phyloP scores from a whole-genome alignment of 2,113 vertebrate species.

The Synodontis membranacea region DNA sequence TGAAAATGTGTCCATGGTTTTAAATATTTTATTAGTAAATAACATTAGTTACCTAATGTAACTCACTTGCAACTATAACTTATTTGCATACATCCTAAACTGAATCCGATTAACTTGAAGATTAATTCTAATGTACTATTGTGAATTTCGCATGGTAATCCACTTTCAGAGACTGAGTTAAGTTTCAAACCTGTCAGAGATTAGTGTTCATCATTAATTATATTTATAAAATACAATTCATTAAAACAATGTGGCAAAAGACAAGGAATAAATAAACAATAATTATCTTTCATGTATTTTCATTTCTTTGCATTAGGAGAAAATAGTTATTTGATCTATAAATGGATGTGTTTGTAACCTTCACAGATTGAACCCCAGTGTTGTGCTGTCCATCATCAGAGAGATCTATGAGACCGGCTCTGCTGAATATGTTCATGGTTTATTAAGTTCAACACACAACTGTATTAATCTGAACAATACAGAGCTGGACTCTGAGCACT shows the following conservation, averaged over 20 bases:
- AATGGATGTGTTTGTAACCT: not conserved
- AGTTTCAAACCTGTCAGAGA: too few relatives aligned
- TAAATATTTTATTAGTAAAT: not conserved
- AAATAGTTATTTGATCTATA: not conserved
- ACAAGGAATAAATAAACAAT: too few relatives aligned
- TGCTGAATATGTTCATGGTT: slow-evolving; percentile 39
- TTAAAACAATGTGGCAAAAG: too few relatives aligned
- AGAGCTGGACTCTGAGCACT: slow-evolving; percentile 47
- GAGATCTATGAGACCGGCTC: slow-evolving; percentile 38
- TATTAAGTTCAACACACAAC: slow-evolving; percentile 36
- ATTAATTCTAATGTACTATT: too few relatives aligned
- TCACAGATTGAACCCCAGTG: slow-evolving; percentile 42
- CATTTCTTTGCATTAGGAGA: too few relatives aligned
- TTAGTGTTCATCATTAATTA: too few relatives aligned
- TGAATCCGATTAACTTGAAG: not conserved
- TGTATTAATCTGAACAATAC: slow-evolving; percentile 44
- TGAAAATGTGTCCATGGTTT: too few relatives aligned
- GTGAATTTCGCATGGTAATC: not conserved
- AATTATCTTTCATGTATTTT: too few relatives aligned
- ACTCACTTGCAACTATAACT: too few relatives aligned
- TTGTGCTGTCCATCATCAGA: slow-evolving; percentile 45
- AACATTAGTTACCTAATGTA: not conserved
- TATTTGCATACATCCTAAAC: not conserved
- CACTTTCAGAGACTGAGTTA: not conserved
- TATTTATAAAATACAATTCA: not conserved